A percentile compares a stretch with the other conserved stretches of the same genome.
These are phyloP conservation scores for Nixonia krombeini DNA, from an alignment of 1,140 invertebrate genomes.

Conservation along the genomic window DNA sequence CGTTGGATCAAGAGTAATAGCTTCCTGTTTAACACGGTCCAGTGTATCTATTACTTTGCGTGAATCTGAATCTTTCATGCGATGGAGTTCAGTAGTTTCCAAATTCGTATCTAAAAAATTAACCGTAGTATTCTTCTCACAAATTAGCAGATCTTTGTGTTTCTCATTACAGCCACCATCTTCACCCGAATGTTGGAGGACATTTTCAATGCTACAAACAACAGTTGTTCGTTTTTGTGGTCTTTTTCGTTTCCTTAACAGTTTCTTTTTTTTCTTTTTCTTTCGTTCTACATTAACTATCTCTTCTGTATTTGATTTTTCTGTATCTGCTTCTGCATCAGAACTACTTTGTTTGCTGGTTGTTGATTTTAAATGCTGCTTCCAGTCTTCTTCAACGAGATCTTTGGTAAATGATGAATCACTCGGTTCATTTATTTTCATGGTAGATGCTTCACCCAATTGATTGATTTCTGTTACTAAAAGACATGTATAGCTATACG, in stretches of 20 bases:
- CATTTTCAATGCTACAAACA: constrained; percentile 34
- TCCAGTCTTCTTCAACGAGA: constrained; percentile 18
- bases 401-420: constrained; percentile 8
- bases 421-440: constrained; percentile 9
- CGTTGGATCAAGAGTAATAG: constrained; percentile 53
- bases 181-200: constrained; percentile 28
- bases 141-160: constrained; percentile 39
- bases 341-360: constrained; percentile 57
- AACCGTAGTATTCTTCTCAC: constrained; percentile 31
- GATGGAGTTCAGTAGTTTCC: constrained; percentile 23
- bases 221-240: constrained; percentile 55
- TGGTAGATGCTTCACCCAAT: constrained; percentile 5
- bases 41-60: constrained; percentile 51
- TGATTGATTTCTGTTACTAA: constrained; percentile 21
- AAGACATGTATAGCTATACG: no score
- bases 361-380: constrained; percentile 31
- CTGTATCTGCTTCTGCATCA: constrained; percentile 70
- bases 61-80: background rate
- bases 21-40: constrained; percentile 62
- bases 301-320: constrained; percentile 71
- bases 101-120: constrained; percentile 23
- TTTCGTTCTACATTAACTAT: constrained; percentile 50
- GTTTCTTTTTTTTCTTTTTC: constrained; percentile 65
- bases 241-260: constrained; percentile 65
- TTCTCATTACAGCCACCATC: constrained; percentile 40